These are phyloP conservation scores for Cyanoliseus patagonus DNA, from an alignment of 2,113 vertebrate species.

Conservation along the genomic window DNA sequence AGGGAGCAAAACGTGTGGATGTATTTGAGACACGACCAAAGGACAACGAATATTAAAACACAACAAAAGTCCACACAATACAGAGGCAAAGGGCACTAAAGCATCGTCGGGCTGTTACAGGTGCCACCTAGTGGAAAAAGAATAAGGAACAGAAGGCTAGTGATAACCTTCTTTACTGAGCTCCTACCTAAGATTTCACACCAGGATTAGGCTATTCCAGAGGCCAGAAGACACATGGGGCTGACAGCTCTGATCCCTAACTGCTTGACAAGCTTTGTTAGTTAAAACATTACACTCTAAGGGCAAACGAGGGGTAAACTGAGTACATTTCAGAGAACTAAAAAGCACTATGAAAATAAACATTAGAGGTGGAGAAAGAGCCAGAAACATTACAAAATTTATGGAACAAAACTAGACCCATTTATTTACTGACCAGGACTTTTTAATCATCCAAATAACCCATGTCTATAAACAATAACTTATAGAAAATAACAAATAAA, in stretches of 20 bases:
- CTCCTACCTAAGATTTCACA: background rate
- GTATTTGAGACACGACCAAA: background rate
- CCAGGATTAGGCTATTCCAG: background rate
- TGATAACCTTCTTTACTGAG: accelerated
- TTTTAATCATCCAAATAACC: background rate
- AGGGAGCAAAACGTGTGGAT: background rate
- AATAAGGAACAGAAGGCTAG: background rate
- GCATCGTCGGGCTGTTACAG: background rate
- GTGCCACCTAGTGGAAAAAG: slow-evolving; percentile 15
- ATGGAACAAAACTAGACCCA: accelerated
- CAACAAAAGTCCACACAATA: background rate
- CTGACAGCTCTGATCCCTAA: background rate
- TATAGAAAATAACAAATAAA: accelerated
- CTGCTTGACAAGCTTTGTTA: accelerated
- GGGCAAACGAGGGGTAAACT: background rate
- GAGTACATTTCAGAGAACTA: background rate
- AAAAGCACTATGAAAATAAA: background rate
- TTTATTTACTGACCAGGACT: background rate
- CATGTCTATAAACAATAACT: accelerated
- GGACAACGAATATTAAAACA: background rate
- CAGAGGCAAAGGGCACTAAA: background rate
- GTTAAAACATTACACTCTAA: background rate
- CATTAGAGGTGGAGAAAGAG: background rate
- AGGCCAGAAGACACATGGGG: accelerated
- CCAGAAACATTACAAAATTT: background rate